Percentiles rank a stretch among this genome's conserved stretches.
phyloP scores from a whole-genome alignment of 1,140 invertebrate genomes.

The Neodiprion lecontei region DNA sequence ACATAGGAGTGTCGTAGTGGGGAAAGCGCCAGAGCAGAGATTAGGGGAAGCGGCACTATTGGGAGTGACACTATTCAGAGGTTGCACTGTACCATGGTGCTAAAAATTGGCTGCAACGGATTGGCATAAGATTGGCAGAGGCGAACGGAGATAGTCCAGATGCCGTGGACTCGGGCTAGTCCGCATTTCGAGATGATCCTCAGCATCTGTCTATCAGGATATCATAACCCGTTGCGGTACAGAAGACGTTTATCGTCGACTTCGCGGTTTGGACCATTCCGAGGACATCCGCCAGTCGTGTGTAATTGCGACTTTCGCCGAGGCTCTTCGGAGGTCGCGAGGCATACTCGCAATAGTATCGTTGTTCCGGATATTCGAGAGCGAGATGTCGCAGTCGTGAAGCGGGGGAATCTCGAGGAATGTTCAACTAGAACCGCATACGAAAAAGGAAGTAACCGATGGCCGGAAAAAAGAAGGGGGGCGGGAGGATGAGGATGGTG shows the following conservation, averaged over 20 bases:
- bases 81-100: too few relatives aligned
- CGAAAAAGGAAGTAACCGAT: slow-evolving; percentile 29
- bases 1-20: too few relatives aligned
- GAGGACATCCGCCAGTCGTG: background rate
- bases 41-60: too few relatives aligned
- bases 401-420: slow-evolving; percentile 38
- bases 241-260: background rate
- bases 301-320: background rate
- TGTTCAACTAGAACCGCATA: slow-evolving; percentile 34
- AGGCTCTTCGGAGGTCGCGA: background rate
- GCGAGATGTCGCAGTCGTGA: too few relatives aligned
- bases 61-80: too few relatives aligned
- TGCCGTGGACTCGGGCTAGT: slow-evolving; percentile 23
- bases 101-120: too few relatives aligned
- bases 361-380: background rate
- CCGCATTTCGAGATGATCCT: slow-evolving; percentile 56
- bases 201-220: slow-evolving; percentile 50
- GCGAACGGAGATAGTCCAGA: background rate
- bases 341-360: background rate
- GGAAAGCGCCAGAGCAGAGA: too few relatives aligned
- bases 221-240: slow-evolving; percentile 26
- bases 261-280: background rate
- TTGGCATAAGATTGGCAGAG: background rate
- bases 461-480: background rate
- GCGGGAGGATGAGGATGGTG: background rate